A percentile compares a stretch with the other conserved stretches of the same genome.
These are phyloP conservation scores for Oxycera nigricornis DNA, from an alignment of 2,888 invertebrate genomes.

Conservation along the genomic window DNA sequence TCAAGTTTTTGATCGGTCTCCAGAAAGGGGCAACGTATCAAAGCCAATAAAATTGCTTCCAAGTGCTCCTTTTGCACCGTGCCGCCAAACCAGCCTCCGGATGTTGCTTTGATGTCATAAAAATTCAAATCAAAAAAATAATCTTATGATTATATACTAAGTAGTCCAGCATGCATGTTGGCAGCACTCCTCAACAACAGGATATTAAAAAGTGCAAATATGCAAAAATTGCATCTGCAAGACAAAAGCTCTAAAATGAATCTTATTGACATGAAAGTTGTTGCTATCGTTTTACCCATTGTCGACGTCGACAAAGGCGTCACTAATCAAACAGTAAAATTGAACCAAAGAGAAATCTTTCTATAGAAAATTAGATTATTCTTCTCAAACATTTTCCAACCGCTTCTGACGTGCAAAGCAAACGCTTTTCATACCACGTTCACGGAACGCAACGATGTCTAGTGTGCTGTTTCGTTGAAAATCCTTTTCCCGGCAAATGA, in stretches of 20 bases:
- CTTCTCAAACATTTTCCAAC: background rate
- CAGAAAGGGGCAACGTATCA: no score
- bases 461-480: background rate
- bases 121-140: no score
- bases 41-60: no score
- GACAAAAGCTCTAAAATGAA: slow-evolving; percentile 11
- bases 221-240: background rate
- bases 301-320: background rate
- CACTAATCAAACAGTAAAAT: background rate
- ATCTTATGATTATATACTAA: no score
- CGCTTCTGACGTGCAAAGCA: background rate
- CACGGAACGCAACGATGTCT: background rate
- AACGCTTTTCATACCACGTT: background rate
- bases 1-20: no score
- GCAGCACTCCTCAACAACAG: background rate
- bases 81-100: no score
- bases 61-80: no score
- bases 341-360: background rate
- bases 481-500: background rate
- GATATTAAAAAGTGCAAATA: background rate
- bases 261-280: background rate
- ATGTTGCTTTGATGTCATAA: no score
- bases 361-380: slow-evolving; percentile 4
- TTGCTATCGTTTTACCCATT: background rate
- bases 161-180: background rate